Base-by-base conservation (phyloP, 2,113 vertebrate species). In the Sterrhoptilus dennistouni region DNA sequence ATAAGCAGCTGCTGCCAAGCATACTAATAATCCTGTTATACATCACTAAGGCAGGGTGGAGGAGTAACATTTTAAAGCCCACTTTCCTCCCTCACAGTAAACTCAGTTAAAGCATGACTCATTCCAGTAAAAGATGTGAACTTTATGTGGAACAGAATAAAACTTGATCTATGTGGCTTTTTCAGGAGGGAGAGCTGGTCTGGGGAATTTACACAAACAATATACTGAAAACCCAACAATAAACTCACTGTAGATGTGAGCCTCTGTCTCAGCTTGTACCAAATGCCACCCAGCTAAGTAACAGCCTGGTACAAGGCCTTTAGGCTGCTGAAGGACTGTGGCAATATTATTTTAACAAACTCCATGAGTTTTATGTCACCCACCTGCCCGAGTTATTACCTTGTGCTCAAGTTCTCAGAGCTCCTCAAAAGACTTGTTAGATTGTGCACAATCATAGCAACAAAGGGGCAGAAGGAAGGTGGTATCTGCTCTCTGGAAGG, bases 61-160 rank as follows among this genome's bases (percentile, higher is more conserved):
- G 93, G 95, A 96, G 92, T 77, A 93, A 96, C 95, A 89, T 96
- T 97, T 97, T 83, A 91, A 83, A 95, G 88, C 92, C 88, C 90
- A 96, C 95, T 94, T 96, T 94, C 90, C 88, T 96, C 93, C 95
- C 52, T 90, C 93, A 93, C 91, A 94, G 82, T 49, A 94, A 94
- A 80, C 85, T 94, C 88, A 35, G 90, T 63, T 80, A 93, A 83
- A 94, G 76, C 60, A 80, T 96, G 96, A 97, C 83, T 97, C 95
- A 96, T 74, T 90, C 75, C 88, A 96, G 72, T 84, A 89, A 96
- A 93, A 91, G 93, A 96, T 93, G 90, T 88, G 90, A 96, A 95
- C 96, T 92, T 93, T 89, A 91, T 60, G 79, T 83, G 85, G 61
- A 89, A 97, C 84, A 94, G 84, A 95, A 91, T 91, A 96, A 94